Percentiles rank a stretch among this genome's conserved stretches.
These are phyloP conservation scores for Tetramorium parvispinum DNA, from an alignment of 1,140 invertebrate genomes.

Conservation along the genomic window DNA sequence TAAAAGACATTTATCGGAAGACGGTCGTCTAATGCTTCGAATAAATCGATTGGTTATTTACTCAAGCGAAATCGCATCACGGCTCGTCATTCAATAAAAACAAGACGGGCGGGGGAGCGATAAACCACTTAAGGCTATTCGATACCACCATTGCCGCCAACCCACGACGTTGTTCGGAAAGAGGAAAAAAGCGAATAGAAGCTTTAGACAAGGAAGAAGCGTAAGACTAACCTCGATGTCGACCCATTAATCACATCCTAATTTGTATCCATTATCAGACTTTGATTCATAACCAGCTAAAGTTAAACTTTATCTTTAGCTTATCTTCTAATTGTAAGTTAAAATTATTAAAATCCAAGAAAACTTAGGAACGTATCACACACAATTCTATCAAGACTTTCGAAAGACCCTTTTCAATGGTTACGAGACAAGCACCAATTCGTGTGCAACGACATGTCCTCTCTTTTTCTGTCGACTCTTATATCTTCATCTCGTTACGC, in stretches of 20 bases:
- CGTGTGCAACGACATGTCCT: slow-evolving; percentile 14
- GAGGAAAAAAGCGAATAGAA: slow-evolving; percentile 58
- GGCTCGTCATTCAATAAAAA: slow-evolving; percentile 84
- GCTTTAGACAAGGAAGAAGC: slow-evolving; percentile 35
- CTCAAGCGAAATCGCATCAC: slow-evolving; percentile 82
- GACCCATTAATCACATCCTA: neutral
- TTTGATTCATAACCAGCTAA: neutral
- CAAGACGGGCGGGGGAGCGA: slow-evolving; percentile 80
- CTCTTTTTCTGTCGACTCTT: slow-evolving; percentile 1
- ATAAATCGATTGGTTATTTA: slow-evolving; percentile 84
- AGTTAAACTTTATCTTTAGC: neutral
- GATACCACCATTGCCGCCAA: slow-evolving; percentile 55
- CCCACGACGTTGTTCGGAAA: slow-evolving; percentile 34
- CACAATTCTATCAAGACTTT: neutral
- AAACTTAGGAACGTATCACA: neutral
- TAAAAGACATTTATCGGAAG: slow-evolving; percentile 76
- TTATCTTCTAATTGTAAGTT: neutral
- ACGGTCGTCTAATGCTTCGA: slow-evolving; percentile 74
- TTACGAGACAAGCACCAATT: neutral
- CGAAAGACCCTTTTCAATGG: neutral
- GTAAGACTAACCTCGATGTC: neutral
- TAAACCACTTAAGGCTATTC: slow-evolving; percentile 83
- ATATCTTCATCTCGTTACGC: slow-evolving; percentile 53
- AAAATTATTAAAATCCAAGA: neutral
- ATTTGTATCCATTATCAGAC: neutral